These are phyloP conservation scores for Macrosiphum euphorbiae DNA, from an alignment of 2,888 invertebrate genomes.

Conservation along the genomic window DNA sequence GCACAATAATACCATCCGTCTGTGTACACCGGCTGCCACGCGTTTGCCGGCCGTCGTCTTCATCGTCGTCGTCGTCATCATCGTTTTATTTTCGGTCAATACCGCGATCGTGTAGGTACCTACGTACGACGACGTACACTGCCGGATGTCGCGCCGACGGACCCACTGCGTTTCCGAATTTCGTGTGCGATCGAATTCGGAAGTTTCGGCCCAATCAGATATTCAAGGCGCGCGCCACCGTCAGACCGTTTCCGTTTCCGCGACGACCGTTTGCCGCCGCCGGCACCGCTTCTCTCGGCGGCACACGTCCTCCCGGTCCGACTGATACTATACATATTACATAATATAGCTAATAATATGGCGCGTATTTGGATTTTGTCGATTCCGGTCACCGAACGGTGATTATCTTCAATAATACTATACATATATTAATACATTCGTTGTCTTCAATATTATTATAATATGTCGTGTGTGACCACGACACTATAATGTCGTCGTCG, in stretches of 20 bases:
- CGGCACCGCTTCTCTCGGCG: neutral
- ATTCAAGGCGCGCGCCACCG: constrained; percentile 26
- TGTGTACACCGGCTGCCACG: neutral
- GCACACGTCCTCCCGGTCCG: neutral
- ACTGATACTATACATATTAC: neutral
- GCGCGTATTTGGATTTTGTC: neutral
- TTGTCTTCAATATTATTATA: neutral
- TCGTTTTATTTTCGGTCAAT: neutral
- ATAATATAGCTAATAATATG: neutral
- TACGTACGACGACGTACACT: neutral
- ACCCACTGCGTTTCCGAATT: neutral
- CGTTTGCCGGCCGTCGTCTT: neutral
- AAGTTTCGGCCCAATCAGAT: constrained; percentile 40
- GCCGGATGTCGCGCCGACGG: neutral
- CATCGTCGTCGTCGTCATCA: too few relatives aligned
- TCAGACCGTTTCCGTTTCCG: constrained; percentile 52
- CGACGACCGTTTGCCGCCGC: constrained; percentile 17
- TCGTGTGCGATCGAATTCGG: constrained; percentile 16
- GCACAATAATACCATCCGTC: neutral
- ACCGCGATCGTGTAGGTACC: neutral
- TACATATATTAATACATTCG: neutral
- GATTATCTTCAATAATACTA: constrained; percentile 13
- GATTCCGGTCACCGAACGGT: constrained; percentile 18
- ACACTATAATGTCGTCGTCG: neutral
- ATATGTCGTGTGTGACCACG: neutral